Evolutionary conservation across 1,140 invertebrate genomes (phyloP), one percentile per base, ranked within the genome.

Genomic region (Reticulitermes speratus): DNA sequence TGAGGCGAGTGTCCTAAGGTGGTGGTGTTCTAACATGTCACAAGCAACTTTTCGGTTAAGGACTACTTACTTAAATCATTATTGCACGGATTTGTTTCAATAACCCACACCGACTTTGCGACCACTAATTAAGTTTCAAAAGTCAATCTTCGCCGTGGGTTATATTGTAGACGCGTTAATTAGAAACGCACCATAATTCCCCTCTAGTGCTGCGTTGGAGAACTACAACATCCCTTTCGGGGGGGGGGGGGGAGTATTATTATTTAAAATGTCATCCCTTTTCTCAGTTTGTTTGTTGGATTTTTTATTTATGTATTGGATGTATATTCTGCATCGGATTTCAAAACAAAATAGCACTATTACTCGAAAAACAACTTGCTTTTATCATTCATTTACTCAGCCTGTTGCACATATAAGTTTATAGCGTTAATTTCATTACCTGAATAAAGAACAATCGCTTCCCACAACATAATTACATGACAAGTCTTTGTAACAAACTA

Each of bases 191-290:
- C 25, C 65, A 75, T 6, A 25, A 75, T 12, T 75, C 8, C n/a
- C 65, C 65, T 75, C 65, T 75, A 30, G 65, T 25, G 65, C 65
- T 75, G 65, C 65, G n/a, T 75, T 75, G 7, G 65, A 75, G 65
- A 75, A 7, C 25, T 75, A 75, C 65, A 14, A 75, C n/a, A 30
- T 75, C 25, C n/a, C 65, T 75, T 75, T 30, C 14, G 5, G 65
- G n/a, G 14, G 65, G 38, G 38, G 38, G 38, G 38, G 38, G 2
- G 38, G 2, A 5, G n/a, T 75, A 75, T n/a, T 75, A 75, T 30
- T 75, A 75, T 75, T 75, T 75, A 75, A 75, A 75, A 75, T 75
- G 65, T 30, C 65, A 75, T 75, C 65, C 25, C n/a, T 75, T 75
- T 75, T 75, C 65, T n/a, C 16, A 16, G 65, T 25, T 9, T 8